Evolutionary conservation across 2,113 vertebrate genomes (phyloP), one percentile per base, ranked within the genome.

Genomic region (Plotosus lineatus): DNA sequence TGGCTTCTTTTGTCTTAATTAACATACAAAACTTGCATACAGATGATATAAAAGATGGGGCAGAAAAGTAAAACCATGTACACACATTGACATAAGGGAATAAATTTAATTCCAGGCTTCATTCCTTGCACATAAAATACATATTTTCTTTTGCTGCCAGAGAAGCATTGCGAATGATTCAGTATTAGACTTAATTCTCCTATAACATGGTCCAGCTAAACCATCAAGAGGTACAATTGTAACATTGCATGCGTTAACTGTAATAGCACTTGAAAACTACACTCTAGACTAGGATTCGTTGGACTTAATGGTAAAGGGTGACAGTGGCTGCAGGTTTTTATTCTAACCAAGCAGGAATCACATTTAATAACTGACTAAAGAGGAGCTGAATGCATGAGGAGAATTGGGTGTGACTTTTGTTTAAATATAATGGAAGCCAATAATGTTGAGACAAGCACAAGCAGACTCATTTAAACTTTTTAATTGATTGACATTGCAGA

Each of bases 1-100:
- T 99, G 73, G 83, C 28, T 28, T 44, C 12, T 46, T 79, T 1
- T 48, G 14, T 23, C 3, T 28, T 40, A 4, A 15, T 55, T 55
- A 55, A n/a, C 6, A 63, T 19, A 33, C 15, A 63, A 33, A 36
- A 19, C 23, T 63, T 36, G 0, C 36, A 19, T 33, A 8, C 0
- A 28, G 7, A 15, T 33, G 8, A 19, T 19, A 19, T 58, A 58
- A 28, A 28, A 58, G 26, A 0, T 28, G 8, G n/a, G n/a, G n/a
- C n/a, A n/a, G n/a, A n/a, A n/a, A n/a, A n/a, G n/a, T n/a, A n/a
- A n/a, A n/a, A n/a, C n/a, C n/a, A n/a, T n/a, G n/a, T n/a, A n/a
- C n/a, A n/a, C n/a, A n/a, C n/a, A n/a, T n/a, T n/a, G n/a, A n/a
- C n/a, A n/a, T n/a, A n/a, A n/a, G n/a, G n/a, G n/a, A n/a, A n/a